Percentiles rank a stretch among this genome's conserved stretches.
Conservation (phyloP, 2,113 vertebrate species). For the Phrynosoma blainvillii region DNA sequence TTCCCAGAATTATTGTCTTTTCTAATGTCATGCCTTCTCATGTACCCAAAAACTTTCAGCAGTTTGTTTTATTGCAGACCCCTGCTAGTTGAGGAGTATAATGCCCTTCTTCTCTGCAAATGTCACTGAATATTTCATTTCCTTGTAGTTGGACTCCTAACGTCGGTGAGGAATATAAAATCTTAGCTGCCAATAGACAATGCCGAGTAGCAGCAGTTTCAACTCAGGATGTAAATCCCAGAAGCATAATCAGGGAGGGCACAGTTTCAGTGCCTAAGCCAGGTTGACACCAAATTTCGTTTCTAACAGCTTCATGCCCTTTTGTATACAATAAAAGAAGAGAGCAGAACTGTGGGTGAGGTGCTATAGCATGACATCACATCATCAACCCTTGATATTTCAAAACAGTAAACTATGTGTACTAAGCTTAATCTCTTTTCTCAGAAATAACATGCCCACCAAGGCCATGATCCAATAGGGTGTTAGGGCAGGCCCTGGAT, state of each 20-base stretch:
- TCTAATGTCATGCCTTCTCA: too few relatives aligned
- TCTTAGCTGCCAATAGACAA: not conserved
- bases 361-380: not conserved
- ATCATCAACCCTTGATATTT: slow-evolving; percentile 23
- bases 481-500: slow-evolving; percentile 7
- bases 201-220: not conserved
- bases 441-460: slow-evolving; percentile 23
- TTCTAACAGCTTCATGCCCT: not conserved
- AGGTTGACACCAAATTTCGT: not conserved
- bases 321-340: not conserved
- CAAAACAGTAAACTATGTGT: slow-evolving; percentile 13
- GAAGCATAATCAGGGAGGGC: not conserved
- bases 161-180: not conserved
- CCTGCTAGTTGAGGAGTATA: not conserved
- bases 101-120: not conserved
- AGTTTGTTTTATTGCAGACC: not conserved
- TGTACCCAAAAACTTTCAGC: not conserved
- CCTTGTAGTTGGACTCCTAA: not conserved
- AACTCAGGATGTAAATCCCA: not conserved
- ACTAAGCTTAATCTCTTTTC: slow-evolving; percentile 10
- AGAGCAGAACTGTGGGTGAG: not conserved
- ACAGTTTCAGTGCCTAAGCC: not conserved
- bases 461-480: not conserved
- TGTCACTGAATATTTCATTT: not conserved
- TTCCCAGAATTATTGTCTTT: too few relatives aligned